Evolutionary conservation across 2,888 invertebrate genomes (phyloP).

Genomic region (Sialis fuliginosa): DNA sequence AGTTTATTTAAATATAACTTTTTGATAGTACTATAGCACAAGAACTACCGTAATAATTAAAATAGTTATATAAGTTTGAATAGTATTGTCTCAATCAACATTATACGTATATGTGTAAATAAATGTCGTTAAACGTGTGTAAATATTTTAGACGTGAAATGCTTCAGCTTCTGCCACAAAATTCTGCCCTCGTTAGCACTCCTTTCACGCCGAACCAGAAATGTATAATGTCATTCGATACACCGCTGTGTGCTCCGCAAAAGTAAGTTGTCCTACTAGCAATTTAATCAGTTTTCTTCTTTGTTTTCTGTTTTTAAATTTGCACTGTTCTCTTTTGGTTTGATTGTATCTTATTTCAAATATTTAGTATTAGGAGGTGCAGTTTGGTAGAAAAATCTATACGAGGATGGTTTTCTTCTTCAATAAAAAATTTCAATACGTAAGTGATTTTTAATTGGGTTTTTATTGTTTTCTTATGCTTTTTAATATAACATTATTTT

Average conservation of each 20-base stretch:
- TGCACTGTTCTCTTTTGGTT: slow-evolving; percentile 2
- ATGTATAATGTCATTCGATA: slow-evolving; percentile 11
- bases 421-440: not conserved
- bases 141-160: slow-evolving; percentile 36
- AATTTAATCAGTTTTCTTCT: not conserved
- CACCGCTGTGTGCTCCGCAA: slow-evolving; percentile 26
- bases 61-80: not conserved
- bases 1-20: no score
- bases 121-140: no score
- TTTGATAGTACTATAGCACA: no score
- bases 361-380: not conserved
- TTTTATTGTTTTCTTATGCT: not conserved
- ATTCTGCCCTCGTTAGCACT: slow-evolving; percentile 28
- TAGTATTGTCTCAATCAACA: not conserved
- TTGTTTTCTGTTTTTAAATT: not conserved
- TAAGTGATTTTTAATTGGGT: not conserved
- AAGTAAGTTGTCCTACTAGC: slow-evolving; percentile 31
- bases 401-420: slow-evolving; percentile 8
- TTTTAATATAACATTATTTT: not conserved
- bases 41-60: no score
- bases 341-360: slow-evolving; percentile 4
- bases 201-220: slow-evolving; percentile 32
- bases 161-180: slow-evolving; percentile 38
- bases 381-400: slow-evolving; percentile 5
- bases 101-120: no score